phyloP scores from a whole-genome alignment of 2,113 vertebrate genomes.

The Illadopsis cleaveri region DNA sequence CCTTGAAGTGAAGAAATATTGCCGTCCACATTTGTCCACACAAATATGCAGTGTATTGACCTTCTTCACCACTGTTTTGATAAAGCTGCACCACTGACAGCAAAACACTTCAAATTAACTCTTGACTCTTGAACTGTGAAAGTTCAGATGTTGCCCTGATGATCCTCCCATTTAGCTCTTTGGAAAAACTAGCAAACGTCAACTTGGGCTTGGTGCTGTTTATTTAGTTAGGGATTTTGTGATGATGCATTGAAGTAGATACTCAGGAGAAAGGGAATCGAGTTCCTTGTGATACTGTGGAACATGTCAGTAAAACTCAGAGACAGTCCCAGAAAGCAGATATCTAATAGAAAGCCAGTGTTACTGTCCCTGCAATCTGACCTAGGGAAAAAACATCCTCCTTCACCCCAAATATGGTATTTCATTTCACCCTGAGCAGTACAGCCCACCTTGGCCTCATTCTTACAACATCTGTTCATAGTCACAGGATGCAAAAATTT shows the following conservation, averaged over 20 bases:
- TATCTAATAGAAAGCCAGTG: neutral
- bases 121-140: neutral
- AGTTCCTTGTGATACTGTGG: neutral
- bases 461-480: neutral
- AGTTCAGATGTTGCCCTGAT: neutral
- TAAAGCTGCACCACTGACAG: neutral
- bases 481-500: neutral
- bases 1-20: neutral
- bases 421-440: neutral
- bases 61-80: neutral
- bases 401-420: neutral
- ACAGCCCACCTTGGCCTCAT: neutral
- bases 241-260: neutral
- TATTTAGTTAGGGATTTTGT: neutral
- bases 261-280: neutral
- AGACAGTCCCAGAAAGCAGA: neutral
- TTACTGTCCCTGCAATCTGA: neutral
- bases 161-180: neutral
- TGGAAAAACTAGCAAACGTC: neutral
- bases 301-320: neutral
- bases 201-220: neutral
- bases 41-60: neutral
- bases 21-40: neutral
- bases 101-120: neutral
- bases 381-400: neutral